Percentiles rank a stretch among this genome's conserved stretches.
Conservation (phyloP, 1,140 invertebrate genomes). For the Phymorhynchus buccinoides region DNA sequence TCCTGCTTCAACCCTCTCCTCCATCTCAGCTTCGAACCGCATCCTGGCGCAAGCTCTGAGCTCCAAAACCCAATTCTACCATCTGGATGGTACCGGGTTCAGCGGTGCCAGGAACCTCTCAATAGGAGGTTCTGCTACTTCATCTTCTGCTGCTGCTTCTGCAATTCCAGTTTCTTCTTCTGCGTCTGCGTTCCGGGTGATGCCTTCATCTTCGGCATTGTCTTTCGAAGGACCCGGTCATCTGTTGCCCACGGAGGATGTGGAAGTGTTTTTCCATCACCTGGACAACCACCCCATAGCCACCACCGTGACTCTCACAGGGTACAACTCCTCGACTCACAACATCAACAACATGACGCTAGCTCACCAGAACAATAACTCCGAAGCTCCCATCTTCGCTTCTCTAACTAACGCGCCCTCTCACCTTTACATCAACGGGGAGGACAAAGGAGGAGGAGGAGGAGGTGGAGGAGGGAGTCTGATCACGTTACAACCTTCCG, state of each 20-base stretch:
- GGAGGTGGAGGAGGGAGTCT: conserved; percentile 3
- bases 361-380: neutral
- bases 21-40: conserved; percentile 27
- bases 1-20: neutral
- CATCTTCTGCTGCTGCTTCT: neutral
- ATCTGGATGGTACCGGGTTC: neutral
- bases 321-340: neutral
- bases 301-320: conserved; percentile 33
- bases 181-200: neutral
- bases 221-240: conserved; percentile 40
- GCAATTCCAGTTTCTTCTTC: neutral
- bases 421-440: conserved; percentile 41
- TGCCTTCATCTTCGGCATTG: neutral
- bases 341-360: neutral
- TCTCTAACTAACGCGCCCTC: conserved; percentile 35
- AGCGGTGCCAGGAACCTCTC: neutral
- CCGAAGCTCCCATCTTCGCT: conserved; percentile 29
- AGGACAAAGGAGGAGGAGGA: neutral
- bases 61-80: neutral
- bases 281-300: conserved; percentile 40
- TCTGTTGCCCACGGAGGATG: conserved; percentile 48
- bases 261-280: conserved; percentile 50
- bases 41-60: conserved; percentile 28
- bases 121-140: neutral
- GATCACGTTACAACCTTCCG: conserved; percentile 40